A percentile compares a stretch with the other conserved stretches of the same genome.
Conservation (phyloP, 2,888 invertebrate genomes). For the Drosophila greeni region DNA sequence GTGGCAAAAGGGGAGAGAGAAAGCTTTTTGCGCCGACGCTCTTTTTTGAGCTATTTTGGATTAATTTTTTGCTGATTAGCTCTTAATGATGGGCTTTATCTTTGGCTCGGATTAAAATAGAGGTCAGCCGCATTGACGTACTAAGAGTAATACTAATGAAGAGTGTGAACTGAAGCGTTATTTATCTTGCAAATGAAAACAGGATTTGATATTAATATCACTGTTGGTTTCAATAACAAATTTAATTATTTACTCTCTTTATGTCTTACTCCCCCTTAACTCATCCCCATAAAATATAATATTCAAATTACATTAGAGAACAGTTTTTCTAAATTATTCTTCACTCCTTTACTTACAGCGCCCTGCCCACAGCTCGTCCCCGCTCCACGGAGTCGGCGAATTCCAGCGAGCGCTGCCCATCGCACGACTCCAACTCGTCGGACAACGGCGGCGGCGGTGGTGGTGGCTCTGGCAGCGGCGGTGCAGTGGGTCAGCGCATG, state of each 20-base stretch:
- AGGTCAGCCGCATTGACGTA: not conserved
- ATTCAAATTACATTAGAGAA: not conserved
- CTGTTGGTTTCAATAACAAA: not conserved
- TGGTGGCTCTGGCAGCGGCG: slow-evolving; percentile 16
- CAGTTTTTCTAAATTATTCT: not conserved
- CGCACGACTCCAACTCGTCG: slow-evolving; percentile 87
- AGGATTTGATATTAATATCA: too few relatives aligned
- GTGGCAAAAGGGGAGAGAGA: slow-evolving; percentile 12
- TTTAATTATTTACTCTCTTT: not conserved
- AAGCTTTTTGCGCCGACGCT: slow-evolving; percentile 7
- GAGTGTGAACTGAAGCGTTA: not conserved
- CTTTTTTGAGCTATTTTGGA: not conserved
- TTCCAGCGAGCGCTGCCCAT: slow-evolving; percentile 86
- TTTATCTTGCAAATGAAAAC: not conserved
- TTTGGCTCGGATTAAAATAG: not conserved
- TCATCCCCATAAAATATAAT: not conserved
- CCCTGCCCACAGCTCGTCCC: slow-evolving; percentile 77
- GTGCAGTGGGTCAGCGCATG: slow-evolving; percentile 25
- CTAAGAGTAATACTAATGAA: too few relatives aligned
- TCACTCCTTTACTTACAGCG: slow-evolving; percentile 60
- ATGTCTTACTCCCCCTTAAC: too few relatives aligned
- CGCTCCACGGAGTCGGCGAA: slow-evolving; percentile 78
- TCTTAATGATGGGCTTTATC: slow-evolving; percentile 5
- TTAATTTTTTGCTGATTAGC: slow-evolving; percentile 23
- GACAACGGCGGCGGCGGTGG: slow-evolving; percentile 80